A percentile compares a stretch with the other conserved stretches of the same genome.
phyloP scores from a whole-genome alignment of 2,888 invertebrate species.

The Notocelia uddmanniana region DNA sequence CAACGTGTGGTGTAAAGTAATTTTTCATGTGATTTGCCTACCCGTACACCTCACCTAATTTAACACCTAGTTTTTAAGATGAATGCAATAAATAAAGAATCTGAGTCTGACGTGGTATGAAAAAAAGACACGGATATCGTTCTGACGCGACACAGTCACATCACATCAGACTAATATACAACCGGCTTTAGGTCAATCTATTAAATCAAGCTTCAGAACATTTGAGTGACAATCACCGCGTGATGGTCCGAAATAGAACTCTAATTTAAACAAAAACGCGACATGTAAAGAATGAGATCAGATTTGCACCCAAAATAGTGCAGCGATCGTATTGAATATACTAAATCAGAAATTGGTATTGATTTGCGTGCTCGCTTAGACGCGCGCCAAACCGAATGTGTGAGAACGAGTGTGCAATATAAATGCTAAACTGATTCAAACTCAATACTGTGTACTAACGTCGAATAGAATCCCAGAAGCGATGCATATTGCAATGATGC shows the following conservation, averaged over 20 bases:
- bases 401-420: not conserved
- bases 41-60: too few species aligned
- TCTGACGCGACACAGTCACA: too few species aligned
- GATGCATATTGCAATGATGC: conserved; percentile 17
- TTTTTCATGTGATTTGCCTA: too few species aligned
- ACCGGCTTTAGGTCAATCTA: not conserved
- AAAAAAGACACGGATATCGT: not conserved
- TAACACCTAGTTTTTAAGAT: too few species aligned
- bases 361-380: not conserved
- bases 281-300: conserved; percentile 27
- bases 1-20: too few species aligned
- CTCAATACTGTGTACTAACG: not conserved
- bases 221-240: conserved; percentile 8
- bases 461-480: conserved; percentile 1
- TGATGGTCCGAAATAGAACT: conserved; percentile 8
- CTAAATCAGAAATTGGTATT: not conserved
- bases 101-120: too few species aligned
- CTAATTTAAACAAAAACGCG: conserved; percentile 4
- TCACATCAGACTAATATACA: too few species aligned
- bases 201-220: conserved; percentile 11
- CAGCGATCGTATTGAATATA: not conserved
- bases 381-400: not conserved
- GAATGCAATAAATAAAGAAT: too few species aligned
- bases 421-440: not conserved
- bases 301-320: conserved; percentile 15